Percentiles rank a stretch among this genome's conserved stretches.
Evolutionary conservation across 2,888 invertebrate species (phyloP).

Genomic region (Lycophotia porphyrea): DNA sequence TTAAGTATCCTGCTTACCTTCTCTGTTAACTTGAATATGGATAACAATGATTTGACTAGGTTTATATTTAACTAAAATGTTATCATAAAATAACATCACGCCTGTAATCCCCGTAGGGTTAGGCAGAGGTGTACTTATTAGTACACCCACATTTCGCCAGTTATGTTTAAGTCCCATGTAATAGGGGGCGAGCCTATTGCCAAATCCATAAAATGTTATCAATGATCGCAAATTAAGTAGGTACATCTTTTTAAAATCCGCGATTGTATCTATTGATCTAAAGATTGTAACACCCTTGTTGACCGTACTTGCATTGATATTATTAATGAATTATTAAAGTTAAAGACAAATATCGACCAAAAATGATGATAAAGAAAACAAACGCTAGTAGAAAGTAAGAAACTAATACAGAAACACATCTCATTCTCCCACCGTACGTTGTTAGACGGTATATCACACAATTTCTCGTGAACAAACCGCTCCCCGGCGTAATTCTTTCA

Average conservation of each 20-base stretch:
- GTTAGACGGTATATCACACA: constrained; percentile 67
- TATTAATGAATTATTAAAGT: background rate
- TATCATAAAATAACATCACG: no score
- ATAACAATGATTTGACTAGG: no score
- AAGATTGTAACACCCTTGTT: background rate
- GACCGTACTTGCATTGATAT: background rate
- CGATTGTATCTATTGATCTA: no score
- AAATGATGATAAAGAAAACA: background rate
- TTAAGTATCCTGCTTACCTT: background rate
- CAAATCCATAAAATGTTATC: no score
- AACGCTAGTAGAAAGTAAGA: background rate
- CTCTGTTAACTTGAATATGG: background rate
- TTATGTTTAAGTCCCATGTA: no score
- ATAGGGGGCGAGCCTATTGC: no score
- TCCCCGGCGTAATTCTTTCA: constrained; percentile 84
- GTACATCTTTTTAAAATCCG: background rate
- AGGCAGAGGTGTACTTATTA: no score
- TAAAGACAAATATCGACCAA: background rate
- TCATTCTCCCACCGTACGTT: constrained; percentile 39
- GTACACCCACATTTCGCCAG: no score
- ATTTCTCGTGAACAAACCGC: constrained; percentile 67
- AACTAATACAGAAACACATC: constrained; percentile 43
- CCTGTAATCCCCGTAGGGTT: no score
- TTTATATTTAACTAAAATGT: no score
- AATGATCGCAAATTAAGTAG: background rate